These are phyloP conservation scores for Xylophagus ater DNA, from an alignment of 2,888 invertebrate genomes.

Conservation along the genomic window DNA sequence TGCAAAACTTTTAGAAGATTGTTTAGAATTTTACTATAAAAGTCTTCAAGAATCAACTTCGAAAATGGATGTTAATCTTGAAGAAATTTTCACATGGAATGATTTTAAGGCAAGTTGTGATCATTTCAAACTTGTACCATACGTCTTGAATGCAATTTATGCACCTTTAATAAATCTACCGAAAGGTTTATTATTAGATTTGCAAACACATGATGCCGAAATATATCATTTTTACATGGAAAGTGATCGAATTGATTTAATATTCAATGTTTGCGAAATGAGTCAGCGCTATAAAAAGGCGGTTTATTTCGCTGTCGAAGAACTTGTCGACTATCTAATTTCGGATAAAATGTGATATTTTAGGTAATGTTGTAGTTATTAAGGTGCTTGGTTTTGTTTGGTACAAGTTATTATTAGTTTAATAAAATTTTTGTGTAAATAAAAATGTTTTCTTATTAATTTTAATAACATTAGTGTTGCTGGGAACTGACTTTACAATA, in stretches of 20 bases:
- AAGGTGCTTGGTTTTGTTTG: too few relatives aligned
- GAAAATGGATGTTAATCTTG: conserved; percentile 20
- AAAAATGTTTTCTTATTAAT: too few relatives aligned
- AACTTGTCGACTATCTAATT: conserved; percentile 23
- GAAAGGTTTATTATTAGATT: conserved; percentile 26
- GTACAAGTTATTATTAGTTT: too few relatives aligned
- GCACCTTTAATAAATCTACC: conserved; percentile 35
- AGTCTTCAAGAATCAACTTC: conserved; percentile 24
- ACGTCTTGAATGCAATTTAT: conserved; percentile 32
- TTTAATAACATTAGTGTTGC: too few relatives aligned
- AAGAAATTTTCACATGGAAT: conserved; percentile 26
- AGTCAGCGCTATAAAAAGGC: conserved; percentile 29
- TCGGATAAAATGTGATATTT: not conserved
- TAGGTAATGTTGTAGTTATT: too few relatives aligned
- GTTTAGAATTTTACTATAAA: conserved; percentile 39
- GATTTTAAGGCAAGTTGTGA: conserved; percentile 32
- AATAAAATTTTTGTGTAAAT: too few relatives aligned
- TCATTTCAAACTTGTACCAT: conserved; percentile 28
- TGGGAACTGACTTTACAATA: too few relatives aligned
- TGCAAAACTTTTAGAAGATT: conserved; percentile 27
- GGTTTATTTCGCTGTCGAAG: conserved; percentile 28
- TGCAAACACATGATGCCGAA: conserved; percentile 31
- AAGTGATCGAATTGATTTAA: conserved; percentile 34
- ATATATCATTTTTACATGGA: conserved; percentile 36
- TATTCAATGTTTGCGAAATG: conserved; percentile 29